Evolutionary conservation across 1,140 invertebrate genomes (phyloP).

Genomic region (Cardiocondyla obscurior): DNA sequence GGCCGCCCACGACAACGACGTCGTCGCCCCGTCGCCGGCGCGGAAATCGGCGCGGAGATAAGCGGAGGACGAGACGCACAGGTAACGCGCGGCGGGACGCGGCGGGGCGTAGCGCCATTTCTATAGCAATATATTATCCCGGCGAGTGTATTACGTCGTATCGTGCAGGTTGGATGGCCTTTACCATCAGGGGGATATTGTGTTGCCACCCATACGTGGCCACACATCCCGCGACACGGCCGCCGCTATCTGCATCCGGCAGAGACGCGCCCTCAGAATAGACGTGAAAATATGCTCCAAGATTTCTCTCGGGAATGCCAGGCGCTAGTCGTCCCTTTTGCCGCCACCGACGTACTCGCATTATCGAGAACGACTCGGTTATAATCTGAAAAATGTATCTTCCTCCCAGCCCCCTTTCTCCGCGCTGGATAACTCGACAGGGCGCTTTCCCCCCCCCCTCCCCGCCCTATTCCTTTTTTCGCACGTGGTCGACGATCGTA

Average conservation of each 20-base stretch:
- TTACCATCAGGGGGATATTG: conserved; percentile 81
- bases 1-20: background rate
- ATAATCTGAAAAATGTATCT: conserved; percentile 69
- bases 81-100: conserved; percentile 32
- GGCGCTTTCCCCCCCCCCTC: background rate
- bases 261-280: conserved; percentile 76
- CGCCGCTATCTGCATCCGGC: conserved; percentile 83
- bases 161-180: conserved; percentile 79
- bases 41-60: conserved; percentile 71
- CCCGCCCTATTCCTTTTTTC: background rate
- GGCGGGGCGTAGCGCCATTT: conserved; percentile 71
- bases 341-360: conserved; percentile 51
- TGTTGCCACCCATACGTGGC: conserved; percentile 73
- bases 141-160: conserved; percentile 76
- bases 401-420: background rate
- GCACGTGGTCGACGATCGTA: conserved; percentile 38
- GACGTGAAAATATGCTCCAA: conserved; percentile 82
- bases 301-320: conserved; percentile 81
- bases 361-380: conserved; percentile 64
- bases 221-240: conserved; percentile 67
- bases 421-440: background rate
- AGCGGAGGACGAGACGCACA: conserved; percentile 41
- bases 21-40: background rate
- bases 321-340: conserved; percentile 30
- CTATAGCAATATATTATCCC: conserved; percentile 79